Percentiles rank a stretch among this genome's conserved stretches.
Evolutionary conservation across 2,113 vertebrate species (phyloP).

Genomic region (Anoura caudifer): DNA sequence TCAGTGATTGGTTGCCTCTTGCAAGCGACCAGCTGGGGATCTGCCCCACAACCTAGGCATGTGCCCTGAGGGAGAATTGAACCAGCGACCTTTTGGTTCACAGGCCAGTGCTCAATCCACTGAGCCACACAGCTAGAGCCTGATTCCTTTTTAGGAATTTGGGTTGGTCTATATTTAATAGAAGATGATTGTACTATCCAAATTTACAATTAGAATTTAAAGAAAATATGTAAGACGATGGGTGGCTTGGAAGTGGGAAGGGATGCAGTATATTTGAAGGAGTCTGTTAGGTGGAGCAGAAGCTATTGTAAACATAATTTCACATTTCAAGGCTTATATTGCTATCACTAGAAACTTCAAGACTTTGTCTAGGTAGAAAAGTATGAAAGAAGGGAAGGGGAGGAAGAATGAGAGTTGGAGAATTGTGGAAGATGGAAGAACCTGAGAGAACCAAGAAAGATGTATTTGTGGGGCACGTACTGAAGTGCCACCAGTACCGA

Average conservation of each 20-base stretch:
- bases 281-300: background rate
- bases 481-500: background rate
- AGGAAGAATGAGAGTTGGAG: background rate
- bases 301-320: background rate
- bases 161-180: background rate
- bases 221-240: background rate
- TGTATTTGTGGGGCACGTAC: background rate
- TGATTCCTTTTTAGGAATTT: background rate
- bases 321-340: background rate
- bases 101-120: no score
- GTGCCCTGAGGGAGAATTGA: no score
- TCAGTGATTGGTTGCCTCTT: no score
- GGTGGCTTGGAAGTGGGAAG: background rate
- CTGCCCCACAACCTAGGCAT: no score
- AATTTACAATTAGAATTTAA: constrained; percentile 9
- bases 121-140: no score
- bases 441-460: background rate
- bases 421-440: background rate
- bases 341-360: background rate
- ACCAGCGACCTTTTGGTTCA: no score
- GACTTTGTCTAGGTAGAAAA: background rate
- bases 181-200: background rate
- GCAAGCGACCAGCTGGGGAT: no score
- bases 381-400: background rate
- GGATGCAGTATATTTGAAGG: background rate